These are phyloP conservation scores for Brienomyrus longianalis DNA, from an alignment of 2,113 vertebrate species.

Conservation along the genomic window DNA sequence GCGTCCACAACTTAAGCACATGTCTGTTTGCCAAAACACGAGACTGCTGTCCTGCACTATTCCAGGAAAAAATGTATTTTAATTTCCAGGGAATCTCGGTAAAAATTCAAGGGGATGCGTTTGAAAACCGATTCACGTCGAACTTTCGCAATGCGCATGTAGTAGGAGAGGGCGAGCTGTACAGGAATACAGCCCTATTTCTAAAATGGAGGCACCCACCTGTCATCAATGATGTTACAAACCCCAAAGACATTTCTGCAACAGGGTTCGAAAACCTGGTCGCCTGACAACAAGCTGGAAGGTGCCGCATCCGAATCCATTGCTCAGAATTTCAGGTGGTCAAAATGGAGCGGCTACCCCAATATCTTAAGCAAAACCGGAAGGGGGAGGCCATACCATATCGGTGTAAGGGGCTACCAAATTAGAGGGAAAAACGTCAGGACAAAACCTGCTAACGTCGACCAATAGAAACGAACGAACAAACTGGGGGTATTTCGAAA, in stretches of 20 bases:
- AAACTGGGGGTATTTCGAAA: neutral
- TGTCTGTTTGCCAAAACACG: neutral
- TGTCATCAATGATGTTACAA: conserved; percentile 12
- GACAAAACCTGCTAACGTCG: conserved; percentile 3
- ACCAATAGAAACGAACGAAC: conserved; percentile 29
- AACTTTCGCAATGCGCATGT: neutral
- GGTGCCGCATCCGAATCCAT: conserved; percentile 19
- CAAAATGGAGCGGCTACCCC: neutral
- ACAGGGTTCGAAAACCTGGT: conserved; percentile 15
- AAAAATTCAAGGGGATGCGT: neutral
- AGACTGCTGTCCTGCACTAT: neutral
- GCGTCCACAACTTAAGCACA: neutral
- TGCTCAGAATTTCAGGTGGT: neutral
- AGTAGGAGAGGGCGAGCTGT: neutral
- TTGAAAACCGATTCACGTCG: neutral
- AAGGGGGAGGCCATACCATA: conserved; percentile 5
- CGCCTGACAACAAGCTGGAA: conserved; percentile 20
- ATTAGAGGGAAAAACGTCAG: conserved; percentile 41
- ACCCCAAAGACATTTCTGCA: conserved; percentile 1
- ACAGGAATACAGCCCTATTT: neutral
- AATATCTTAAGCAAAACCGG: conserved; percentile 8
- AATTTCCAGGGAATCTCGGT: neutral
- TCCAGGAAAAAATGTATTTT: neutral
- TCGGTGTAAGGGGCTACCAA: conserved; percentile 29
- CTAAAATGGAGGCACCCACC: conserved; percentile 30